Evolutionary conservation across 2,888 invertebrate species (phyloP).

Genomic region (Peribatodes rhomboidaria): DNA sequence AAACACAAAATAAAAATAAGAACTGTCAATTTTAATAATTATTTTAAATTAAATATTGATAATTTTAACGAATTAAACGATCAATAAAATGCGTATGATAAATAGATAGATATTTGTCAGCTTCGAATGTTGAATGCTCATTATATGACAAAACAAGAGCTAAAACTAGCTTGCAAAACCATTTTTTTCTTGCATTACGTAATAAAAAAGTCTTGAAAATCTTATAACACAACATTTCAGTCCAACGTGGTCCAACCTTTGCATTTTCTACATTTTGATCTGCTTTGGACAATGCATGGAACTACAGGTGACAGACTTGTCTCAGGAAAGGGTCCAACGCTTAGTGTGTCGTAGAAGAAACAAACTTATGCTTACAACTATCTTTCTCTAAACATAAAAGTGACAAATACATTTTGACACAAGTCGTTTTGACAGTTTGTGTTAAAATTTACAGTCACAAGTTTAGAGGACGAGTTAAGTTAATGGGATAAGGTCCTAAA

Average conservation of each 20-base stretch:
- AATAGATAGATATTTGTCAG: too few relatives aligned
- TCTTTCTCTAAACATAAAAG: conserved; percentile 31
- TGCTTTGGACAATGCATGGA: conserved; percentile 78
- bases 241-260: conserved; percentile 35
- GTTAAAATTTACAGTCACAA: conserved; percentile 8
- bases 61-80: too few relatives aligned
- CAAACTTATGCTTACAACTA: conserved; percentile 71
- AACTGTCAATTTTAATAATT: conserved; percentile 5
- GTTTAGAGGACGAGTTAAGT: conserved; percentile 41
- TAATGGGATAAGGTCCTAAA: conserved; percentile 73
- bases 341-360: conserved; percentile 83
- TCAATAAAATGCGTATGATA: too few relatives aligned
- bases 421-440: conserved; percentile 10
- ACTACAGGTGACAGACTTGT: conserved; percentile 71
- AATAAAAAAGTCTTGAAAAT: conserved; percentile 34
- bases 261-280: conserved; percentile 56
- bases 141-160: too few relatives aligned
- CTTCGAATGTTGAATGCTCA: too few relatives aligned
- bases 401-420: conserved; percentile 4
- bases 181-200: neutral
- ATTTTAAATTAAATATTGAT: too few relatives aligned
- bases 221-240: conserved; percentile 37
- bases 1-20: neutral
- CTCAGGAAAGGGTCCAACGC: conserved; percentile 60
- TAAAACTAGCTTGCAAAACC: too few relatives aligned